phyloP scores from a whole-genome alignment of 1,140 invertebrate species.

The Lordiphosa mommai region DNA sequence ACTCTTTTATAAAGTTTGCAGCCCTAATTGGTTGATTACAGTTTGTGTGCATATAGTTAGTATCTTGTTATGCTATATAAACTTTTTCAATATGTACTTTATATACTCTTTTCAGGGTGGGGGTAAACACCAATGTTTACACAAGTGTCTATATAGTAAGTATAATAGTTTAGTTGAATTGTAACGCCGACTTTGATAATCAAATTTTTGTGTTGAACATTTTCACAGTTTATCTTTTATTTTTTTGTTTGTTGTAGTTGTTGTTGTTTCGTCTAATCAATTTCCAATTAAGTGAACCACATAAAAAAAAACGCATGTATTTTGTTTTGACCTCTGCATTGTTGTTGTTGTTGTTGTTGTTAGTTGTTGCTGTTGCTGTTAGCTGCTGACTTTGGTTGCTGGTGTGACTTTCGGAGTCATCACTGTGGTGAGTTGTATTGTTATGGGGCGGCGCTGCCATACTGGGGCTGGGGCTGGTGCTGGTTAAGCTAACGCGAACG shows the following conservation, averaged over 20 bases:
- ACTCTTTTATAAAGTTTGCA: no score
- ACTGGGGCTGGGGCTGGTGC: conserved; percentile 21
- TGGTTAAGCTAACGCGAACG: not conserved
- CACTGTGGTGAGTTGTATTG: no score
- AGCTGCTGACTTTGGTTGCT: not conserved
- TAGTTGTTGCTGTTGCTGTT: conserved; percentile 1
- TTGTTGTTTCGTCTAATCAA: conserved; percentile 10
- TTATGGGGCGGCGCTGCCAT: no score
- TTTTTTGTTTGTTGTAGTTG: conserved; percentile 12
- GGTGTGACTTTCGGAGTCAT: not conserved
- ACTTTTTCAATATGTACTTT: no score
- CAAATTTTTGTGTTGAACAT: not conserved
- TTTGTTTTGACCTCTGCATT: conserved; percentile 24
- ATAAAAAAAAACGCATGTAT: no score
- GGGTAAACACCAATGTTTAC: no score
- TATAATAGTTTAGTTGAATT: not conserved
- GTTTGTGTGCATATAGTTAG: no score
- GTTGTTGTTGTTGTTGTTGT: not conserved
- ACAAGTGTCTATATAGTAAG: not conserved
- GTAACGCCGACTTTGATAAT: not conserved
- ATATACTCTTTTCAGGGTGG: no score
- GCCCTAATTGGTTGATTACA: no score
- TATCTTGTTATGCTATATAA: no score
- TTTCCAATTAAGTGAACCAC: conserved; percentile 28
- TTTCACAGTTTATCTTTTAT: conserved; percentile 13